phyloP scores from a whole-genome alignment of 2,113 vertebrate species.

The Rostratula benghalensis region DNA sequence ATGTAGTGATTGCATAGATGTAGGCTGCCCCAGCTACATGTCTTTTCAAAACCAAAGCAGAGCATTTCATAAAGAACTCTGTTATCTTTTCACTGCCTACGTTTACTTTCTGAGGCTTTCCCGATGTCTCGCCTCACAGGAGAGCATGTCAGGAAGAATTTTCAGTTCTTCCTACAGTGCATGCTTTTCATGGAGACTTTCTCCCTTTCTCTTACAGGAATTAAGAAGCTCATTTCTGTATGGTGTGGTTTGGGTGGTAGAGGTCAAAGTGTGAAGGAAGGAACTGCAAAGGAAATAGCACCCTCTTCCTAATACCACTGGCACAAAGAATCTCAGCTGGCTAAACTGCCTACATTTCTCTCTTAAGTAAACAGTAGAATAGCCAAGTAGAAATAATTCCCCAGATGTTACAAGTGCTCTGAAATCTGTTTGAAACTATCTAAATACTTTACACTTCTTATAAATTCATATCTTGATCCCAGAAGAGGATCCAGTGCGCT shows the following conservation, averaged over 20 bases:
- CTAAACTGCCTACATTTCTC: conserved; percentile 13
- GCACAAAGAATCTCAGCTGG: neutral
- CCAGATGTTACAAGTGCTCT: conserved; percentile 36
- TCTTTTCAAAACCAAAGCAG: conserved; percentile 6
- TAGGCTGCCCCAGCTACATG: neutral
- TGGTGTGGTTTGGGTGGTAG: neutral
- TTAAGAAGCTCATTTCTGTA: neutral
- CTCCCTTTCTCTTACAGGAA: neutral
- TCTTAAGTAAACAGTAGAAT: conserved; percentile 47
- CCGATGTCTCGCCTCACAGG: neutral
- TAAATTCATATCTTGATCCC: conserved; percentile 61
- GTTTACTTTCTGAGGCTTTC: neutral
- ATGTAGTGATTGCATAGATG: neutral
- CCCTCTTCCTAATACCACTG: neutral
- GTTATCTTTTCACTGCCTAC: neutral
- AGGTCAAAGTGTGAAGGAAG: neutral
- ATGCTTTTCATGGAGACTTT: neutral
- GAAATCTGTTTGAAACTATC: conserved; percentile 52
- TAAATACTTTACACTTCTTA: conserved; percentile 49
- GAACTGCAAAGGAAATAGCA: neutral
- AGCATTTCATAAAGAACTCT: neutral
- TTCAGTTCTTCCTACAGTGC: neutral
- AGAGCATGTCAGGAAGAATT: neutral
- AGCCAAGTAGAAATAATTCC: conserved; percentile 51
- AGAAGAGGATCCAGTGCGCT: conserved; percentile 34